These are phyloP conservation scores for Harpalus rubripes DNA, from an alignment of 2,888 invertebrate species.

Conservation along the genomic window DNA sequence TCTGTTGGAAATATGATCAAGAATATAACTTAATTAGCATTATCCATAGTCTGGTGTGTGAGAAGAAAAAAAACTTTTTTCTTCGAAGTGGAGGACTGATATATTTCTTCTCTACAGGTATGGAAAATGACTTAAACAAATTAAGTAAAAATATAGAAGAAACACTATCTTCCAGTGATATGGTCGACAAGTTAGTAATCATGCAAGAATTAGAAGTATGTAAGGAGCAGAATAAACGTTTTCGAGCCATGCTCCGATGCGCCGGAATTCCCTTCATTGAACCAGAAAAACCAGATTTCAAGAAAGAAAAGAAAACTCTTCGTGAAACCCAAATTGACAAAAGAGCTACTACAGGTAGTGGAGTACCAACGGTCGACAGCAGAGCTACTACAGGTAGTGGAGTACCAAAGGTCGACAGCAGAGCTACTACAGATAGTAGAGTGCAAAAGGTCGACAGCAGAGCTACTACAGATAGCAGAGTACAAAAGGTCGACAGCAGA, in stretches of 20 bases:
- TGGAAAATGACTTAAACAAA: slow-evolving; percentile 58
- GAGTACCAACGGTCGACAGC: neutral
- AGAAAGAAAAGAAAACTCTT: neutral
- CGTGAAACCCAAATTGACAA: neutral
- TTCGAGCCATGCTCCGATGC: neutral
- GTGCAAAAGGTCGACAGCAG: neutral
- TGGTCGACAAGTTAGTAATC: neutral
- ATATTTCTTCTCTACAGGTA: slow-evolving; percentile 61
- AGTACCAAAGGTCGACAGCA: neutral
- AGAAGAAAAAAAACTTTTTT: neutral
- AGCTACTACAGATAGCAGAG: neutral
- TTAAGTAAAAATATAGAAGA: slow-evolving; percentile 58
- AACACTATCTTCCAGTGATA: slow-evolving; percentile 53
- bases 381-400: neutral
- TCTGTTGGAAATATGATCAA: neutral
- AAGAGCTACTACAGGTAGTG: neutral
- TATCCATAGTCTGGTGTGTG: too few species aligned
- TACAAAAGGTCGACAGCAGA: too few species aligned
- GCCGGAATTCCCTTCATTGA: neutral
- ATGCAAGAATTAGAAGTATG: neutral
- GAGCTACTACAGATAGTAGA: neutral
- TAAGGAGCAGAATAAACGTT: neutral
- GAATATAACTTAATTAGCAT: neutral
- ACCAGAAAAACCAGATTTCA: neutral
- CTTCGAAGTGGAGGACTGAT: slow-evolving; percentile 38